phyloP scores from a whole-genome alignment of 2,888 invertebrate genomes.

The Meiosimyza platycephala region DNA sequence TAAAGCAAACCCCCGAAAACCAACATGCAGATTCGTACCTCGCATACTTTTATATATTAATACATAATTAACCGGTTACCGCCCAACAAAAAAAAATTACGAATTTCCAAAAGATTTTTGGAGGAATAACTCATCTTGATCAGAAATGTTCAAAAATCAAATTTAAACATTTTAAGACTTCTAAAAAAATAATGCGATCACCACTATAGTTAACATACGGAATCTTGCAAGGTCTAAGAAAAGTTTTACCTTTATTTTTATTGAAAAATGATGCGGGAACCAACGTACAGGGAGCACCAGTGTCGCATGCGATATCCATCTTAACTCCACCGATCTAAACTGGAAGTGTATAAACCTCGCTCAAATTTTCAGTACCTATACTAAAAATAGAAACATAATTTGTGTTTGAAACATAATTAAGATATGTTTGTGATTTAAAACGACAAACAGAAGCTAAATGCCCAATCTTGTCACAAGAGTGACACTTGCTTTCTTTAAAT shows the following conservation, averaged over 20 bases:
- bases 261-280: conserved; percentile 19
- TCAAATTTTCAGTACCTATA: conserved; percentile 17
- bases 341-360: conserved; percentile 22
- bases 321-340: conserved; percentile 30
- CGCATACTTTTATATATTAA: no score
- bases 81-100: no score
- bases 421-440: background rate
- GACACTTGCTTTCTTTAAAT: conserved; percentile 14
- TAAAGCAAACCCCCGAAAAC: no score
- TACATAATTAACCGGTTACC: no score
- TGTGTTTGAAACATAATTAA: conserved; percentile 35
- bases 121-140: no score
- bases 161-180: no score
- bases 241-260: background rate
- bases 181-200: background rate
- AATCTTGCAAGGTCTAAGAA: conserved; percentile 12
- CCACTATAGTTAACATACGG: conserved; percentile 28
- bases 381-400: conserved; percentile 32
- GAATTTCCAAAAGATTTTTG: no score
- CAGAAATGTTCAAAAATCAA: no score
- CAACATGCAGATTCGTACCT: no score
- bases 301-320: background rate
- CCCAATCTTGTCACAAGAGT: conserved; percentile 13
- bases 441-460: conserved; percentile 30
- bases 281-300: background rate